phyloP scores from a whole-genome alignment of 2,888 invertebrate genomes.

The Heteropelma amictum region DNA sequence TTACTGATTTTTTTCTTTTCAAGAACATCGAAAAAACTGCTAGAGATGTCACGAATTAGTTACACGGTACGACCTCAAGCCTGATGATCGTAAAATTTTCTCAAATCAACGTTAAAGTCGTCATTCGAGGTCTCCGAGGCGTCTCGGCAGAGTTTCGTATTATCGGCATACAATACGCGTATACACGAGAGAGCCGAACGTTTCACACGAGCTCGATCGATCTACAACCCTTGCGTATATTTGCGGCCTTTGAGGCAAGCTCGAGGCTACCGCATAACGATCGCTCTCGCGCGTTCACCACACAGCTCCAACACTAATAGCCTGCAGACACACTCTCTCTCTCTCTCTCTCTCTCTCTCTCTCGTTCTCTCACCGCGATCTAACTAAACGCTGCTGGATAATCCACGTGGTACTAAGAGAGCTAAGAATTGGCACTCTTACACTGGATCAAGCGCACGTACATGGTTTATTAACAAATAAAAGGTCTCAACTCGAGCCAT shows the following conservation, averaged over 20 bases:
- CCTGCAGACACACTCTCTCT: not conserved
- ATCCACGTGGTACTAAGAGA: too few relatives aligned
- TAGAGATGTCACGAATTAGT: not conserved
- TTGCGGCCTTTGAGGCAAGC: constrained; percentile 42
- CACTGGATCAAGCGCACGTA: not conserved
- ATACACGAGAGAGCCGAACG: constrained; percentile 36
- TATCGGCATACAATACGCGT: too few relatives aligned
- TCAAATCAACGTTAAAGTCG: constrained; percentile 2
- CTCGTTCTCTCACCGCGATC: not conserved
- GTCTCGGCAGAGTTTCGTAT: not conserved
- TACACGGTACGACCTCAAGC: not conserved
- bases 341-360: not conserved
- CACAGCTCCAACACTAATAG: constrained; percentile 2
- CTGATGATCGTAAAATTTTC: not conserved
- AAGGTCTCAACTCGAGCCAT: not conserved
- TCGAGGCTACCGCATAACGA: constrained; percentile 55
- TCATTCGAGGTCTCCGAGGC: constrained; percentile 16
- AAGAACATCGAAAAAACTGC: not conserved
- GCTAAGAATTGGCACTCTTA: constrained; percentile 18
- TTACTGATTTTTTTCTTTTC: too few relatives aligned
- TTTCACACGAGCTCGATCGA: constrained; percentile 42
- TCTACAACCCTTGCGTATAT: constrained; percentile 28
- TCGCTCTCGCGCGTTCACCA: constrained; percentile 30
- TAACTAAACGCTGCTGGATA: too few relatives aligned
- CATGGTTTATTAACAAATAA: not conserved